Conservation (phyloP, 1,140 invertebrate species). For the Drosophila hydei region DNA sequence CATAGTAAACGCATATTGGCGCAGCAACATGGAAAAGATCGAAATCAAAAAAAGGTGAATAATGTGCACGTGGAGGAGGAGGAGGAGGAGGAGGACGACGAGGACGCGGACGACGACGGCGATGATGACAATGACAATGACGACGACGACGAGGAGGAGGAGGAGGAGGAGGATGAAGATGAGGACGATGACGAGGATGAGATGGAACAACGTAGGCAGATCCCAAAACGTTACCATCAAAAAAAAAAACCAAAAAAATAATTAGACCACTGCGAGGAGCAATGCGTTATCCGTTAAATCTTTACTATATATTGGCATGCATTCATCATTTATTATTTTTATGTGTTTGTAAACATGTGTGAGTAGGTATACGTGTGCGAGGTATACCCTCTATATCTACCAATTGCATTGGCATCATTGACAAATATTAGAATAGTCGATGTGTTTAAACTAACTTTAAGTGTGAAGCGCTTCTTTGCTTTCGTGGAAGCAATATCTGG, state of each 20-base stretch:
- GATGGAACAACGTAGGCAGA: neutral
- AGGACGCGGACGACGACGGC: neutral
- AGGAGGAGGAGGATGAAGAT: neutral
- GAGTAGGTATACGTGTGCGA: constrained; percentile 11
- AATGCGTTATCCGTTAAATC: constrained; percentile 11
- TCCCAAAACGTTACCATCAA: neutral
- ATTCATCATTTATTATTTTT: constrained; percentile 7
- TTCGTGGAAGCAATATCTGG: constrained; percentile 2
- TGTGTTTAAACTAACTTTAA: too few relatives aligned
- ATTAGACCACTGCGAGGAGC: neutral
- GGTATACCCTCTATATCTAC: constrained; percentile 38
- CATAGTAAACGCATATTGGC: neutral
- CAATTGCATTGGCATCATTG: constrained; percentile 53
- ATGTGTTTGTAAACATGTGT: neutral
- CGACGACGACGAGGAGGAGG: neutral
- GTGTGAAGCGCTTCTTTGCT: too few relatives aligned
- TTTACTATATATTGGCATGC: constrained; percentile 25
- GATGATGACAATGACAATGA: neutral
- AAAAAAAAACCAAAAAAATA: neutral
- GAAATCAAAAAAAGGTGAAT: neutral
- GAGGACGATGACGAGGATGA: neutral
- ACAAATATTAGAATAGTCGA: too few relatives aligned
- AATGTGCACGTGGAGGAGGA: neutral
- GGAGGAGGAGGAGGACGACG: neutral
- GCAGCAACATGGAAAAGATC: neutral